phyloP scores from a whole-genome alignment of 2,797 vertebrate species.

The Gouania willdenowi region DNA sequence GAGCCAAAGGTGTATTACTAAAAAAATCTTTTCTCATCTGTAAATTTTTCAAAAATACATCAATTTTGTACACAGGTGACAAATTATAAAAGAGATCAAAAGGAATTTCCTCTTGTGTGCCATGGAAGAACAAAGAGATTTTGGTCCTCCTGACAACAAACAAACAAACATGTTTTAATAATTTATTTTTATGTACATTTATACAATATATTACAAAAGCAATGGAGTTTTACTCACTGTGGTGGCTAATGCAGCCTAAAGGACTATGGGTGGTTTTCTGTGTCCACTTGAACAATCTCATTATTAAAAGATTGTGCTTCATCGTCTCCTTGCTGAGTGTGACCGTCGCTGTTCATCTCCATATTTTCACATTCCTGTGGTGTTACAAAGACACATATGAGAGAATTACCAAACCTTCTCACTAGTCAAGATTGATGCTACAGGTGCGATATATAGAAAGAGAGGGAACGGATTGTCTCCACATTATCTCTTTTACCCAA shows the following conservation, averaged over 20 bases:
- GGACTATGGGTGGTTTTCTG: constrained; percentile 72
- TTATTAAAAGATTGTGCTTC: constrained; percentile 20
- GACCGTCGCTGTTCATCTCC: constrained; percentile 17
- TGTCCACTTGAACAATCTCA: constrained; percentile 56
- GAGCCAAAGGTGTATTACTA: constrained; percentile 20
- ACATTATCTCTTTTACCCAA: not conserved
- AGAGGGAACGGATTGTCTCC: not conserved
- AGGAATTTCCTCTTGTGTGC: constrained; percentile 17
- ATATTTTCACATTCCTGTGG: constrained; percentile 49
- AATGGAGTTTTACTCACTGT: constrained; percentile 41
- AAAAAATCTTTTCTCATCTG: constrained; percentile 18
- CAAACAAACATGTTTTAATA: not conserved
- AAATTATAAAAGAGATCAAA: too few relatives aligned
- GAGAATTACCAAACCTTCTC: not conserved
- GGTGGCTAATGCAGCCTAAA: constrained; percentile 66
- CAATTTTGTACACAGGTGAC: too few relatives aligned
- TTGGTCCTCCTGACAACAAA: constrained; percentile 36
- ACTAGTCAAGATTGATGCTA: not conserved
- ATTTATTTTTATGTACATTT: not conserved
- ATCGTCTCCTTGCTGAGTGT: constrained; percentile 13
- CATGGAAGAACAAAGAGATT: constrained; percentile 12
- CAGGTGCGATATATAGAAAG: not conserved
- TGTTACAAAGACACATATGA: constrained; percentile 20
- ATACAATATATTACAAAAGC: not conserved
- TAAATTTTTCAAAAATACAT: too few relatives aligned